A percentile compares a stretch with the other conserved stretches of the same genome.
phyloP scores from a whole-genome alignment of 2,888 invertebrate genomes.

The Rhagonycha fulva region DNA sequence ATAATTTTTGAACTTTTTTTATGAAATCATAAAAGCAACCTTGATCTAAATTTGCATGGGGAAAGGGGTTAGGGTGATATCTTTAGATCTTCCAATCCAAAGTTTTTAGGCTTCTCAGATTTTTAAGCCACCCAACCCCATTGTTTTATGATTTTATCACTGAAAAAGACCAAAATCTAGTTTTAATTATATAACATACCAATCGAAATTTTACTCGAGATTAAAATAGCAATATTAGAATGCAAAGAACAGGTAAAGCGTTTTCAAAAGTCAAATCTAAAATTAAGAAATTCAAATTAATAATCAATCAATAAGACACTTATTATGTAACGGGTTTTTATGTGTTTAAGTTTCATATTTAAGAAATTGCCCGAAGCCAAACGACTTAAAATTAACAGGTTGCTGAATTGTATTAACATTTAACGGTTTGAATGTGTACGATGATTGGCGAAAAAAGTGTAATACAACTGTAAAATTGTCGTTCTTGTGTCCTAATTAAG shows the following conservation, averaged over 20 bases:
- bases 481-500: background rate
- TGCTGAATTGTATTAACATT: constrained; percentile 19
- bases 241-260: background rate
- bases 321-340: background rate
- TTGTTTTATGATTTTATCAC: no score
- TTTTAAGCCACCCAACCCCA: no score
- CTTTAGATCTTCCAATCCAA: no score
- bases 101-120: no score
- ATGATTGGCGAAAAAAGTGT: constrained; percentile 8
- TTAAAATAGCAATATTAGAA: background rate
- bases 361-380: background rate
- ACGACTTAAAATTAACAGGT: constrained; percentile 11
- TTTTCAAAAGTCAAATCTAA: background rate
- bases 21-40: no score
- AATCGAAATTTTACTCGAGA: background rate
- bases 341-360: background rate
- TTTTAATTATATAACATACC: no score
- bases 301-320: background rate
- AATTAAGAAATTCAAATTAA: background rate
- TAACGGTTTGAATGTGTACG: constrained; percentile 18
- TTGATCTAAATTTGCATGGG: no score
- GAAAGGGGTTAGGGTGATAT: no score
- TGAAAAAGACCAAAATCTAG: no score
- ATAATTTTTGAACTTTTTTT: no score
- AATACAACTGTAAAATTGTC: constrained; percentile 13